Base-by-base conservation (phyloP, 2,797 vertebrate species). In the Schizopygopsis pylzovi region DNA sequence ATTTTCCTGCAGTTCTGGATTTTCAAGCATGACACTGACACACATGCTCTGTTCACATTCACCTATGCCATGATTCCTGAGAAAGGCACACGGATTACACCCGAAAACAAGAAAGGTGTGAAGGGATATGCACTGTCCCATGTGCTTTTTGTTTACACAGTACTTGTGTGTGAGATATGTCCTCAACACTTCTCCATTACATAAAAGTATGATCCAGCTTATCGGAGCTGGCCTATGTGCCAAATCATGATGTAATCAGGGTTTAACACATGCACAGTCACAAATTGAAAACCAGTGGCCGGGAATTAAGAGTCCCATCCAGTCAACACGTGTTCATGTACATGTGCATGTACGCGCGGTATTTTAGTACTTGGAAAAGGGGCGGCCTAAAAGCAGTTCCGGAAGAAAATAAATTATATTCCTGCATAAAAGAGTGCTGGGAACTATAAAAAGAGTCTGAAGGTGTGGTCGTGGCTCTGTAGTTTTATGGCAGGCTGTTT, bases 341-440 rank as follows among this genome's bases (percentile, higher is more conserved):
- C 65, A 59, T 56, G 82, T 77, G 71, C 33, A 6, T 47, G 61
- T 43, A 12, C 2, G 2, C 9, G 39, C 10, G 33, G 49, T 63
- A 49, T 68, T 22, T 18, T 37, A 59, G 41, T 49, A 56, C 45
- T 56, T 43, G 25, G 80, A 73, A 63, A 70, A 65, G 15, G n/a
- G 16, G 22, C 37, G 3, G 73, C 79, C 56, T 37, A 73, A 45
- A 79, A 81, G 65, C 33, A 52, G 25, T 61, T 83, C 39, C 25
- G 89, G 72, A 85, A 47, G 47, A 78, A 47, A 41, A 47, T 0
- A 90, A 87, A 92, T 91, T 84, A 56, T 73, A 39, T 75, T 77
- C 4, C 28, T 0, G 13, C 67, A 61, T 47, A 33, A 79, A 85
- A 37, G 65, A 39, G 39, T 15, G 71, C 25, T 78, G 72, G 39